Percentiles rank a stretch among this genome's conserved stretches.
These are phyloP conservation scores for Amazona vittata DNA, from an alignment of 2,113 vertebrate species.

Conservation along the genomic window DNA sequence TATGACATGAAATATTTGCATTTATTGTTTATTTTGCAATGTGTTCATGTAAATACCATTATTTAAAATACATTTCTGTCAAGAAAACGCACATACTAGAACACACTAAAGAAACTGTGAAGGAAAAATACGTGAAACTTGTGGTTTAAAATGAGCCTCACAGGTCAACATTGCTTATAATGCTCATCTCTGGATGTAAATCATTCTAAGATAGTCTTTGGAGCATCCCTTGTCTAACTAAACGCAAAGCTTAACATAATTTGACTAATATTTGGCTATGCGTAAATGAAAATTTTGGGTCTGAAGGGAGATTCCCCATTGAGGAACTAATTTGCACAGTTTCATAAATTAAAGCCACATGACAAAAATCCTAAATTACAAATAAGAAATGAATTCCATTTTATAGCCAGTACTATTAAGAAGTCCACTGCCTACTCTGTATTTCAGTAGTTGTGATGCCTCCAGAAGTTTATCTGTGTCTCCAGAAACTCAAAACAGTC, in stretches of 20 bases:
- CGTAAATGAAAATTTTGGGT: not conserved
- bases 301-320: not conserved
- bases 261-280: not conserved
- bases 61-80: not conserved
- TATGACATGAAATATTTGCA: not conserved
- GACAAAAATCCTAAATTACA: not conserved
- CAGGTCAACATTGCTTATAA: not conserved
- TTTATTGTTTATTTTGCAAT: not conserved
- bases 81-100: not conserved
- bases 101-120: not conserved
- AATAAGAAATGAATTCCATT: not conserved
- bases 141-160: not conserved
- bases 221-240: not conserved
- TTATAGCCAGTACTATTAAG: not conserved
- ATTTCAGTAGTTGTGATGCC: not conserved
- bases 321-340: not conserved
- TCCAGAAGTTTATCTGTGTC: not conserved
- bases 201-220: not conserved
- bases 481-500: not conserved
- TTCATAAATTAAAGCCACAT: not conserved
- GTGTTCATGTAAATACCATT: not conserved
- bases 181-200: not conserved
- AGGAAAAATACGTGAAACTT: not conserved
- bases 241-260: not conserved
- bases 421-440: not conserved